Base-by-base conservation (phyloP, 2,888 invertebrate genomes). In the Nomada fabriciana region DNA sequence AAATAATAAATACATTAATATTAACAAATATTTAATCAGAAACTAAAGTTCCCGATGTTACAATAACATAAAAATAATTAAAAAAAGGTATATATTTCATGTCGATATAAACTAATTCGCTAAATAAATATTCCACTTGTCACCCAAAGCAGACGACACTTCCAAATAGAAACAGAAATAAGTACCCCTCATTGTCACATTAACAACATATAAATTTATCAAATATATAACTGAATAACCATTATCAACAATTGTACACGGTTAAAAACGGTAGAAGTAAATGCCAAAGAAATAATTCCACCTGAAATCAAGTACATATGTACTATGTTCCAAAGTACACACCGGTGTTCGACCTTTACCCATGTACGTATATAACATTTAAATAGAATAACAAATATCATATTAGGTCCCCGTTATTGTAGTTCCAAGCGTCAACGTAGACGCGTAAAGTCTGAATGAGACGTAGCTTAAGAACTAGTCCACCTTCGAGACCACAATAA, bases 321-420 rank as follows among this genome's bases (percentile, higher is more conserved):
- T 52, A 29, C 36, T 7, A 36, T 4, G 13, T 23, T 23, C 25
- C 57, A 57, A 23, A 20, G 2, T 60, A 70, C 18, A 50, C 50
- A 23, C 10, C 0, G 2, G n/a, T 15, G 11, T 5, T 47, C 15
- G 73, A 73, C 64, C 73, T 65, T 23, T 36, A 20, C 25, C 13
- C 36, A 9, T 36, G 1, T 36, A 36, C 36, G 29, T 73, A 57
- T 64, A 57, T 65, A 64, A 7, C 55, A 36, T 20, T 25, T 29
- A 2, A 36, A 57, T 9, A n/a, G 25, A 43, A 47, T 57, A 11
- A 65, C 55, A 18, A 73, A 9, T n/a, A 13, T 9, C 2, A 20
- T 47, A 57, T 47, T 73, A 65, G 29, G 11, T 23, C 13, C 5
- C 7, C 52, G 20, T 43, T 61, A 55, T 60, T 67, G 36, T 23